These are phyloP conservation scores for Xenopus petersii DNA, from an alignment of 2,797 vertebrate genomes.

Conservation along the genomic window DNA sequence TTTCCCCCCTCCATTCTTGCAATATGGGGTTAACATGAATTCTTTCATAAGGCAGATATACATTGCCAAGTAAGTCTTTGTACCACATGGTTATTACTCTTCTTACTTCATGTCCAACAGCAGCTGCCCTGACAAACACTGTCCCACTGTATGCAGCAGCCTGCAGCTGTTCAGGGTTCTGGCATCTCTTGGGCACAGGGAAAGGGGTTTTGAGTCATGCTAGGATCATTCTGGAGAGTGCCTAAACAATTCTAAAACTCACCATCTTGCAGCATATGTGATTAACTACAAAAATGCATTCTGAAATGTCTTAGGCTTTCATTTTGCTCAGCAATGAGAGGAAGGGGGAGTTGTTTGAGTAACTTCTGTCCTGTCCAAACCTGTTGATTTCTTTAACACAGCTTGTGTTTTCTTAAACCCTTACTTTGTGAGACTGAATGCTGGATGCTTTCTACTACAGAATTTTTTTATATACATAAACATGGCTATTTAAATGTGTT, in stretches of 20 bases:
- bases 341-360: neutral
- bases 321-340: neutral
- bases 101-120: conserved; percentile 17
- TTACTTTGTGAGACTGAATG: conserved; percentile 11
- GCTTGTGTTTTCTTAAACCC: conserved; percentile 21
- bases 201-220: conserved; percentile 8
- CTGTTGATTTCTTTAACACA: conserved; percentile 46
- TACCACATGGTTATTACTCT: neutral
- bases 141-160: neutral
- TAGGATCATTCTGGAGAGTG: conserved; percentile 10
- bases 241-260: neutral
- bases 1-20: too few relatives aligned
- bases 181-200: conserved; percentile 14
- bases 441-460: neutral
- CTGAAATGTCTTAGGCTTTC: neutral
- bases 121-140: conserved; percentile 14
- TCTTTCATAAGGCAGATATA: too few relatives aligned
- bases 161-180: conserved; percentile 14
- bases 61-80: conserved; percentile 5
- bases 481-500: too few relatives aligned
- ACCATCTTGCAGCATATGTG: neutral
- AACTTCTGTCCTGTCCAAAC: conserved; percentile 51
- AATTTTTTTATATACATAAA: too few relatives aligned
- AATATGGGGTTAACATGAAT: too few relatives aligned
- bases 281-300: neutral